phyloP scores from a whole-genome alignment of 2,888 invertebrate species.

The Tanytarsus gracilentus region DNA sequence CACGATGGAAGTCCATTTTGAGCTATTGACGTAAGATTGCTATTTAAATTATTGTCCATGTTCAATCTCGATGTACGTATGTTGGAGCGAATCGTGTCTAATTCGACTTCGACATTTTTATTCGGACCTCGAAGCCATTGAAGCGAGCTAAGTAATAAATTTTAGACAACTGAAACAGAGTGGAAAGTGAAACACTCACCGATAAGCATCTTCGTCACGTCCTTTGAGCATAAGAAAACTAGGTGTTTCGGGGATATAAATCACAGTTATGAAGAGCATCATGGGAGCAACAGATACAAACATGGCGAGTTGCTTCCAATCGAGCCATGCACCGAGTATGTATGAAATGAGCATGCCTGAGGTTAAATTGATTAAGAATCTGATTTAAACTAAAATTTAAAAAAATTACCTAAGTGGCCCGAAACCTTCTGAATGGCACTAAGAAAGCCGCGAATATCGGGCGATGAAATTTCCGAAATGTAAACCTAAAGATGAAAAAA shows the following conservation, averaged over 20 bases:
- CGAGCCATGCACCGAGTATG: conserved; percentile 69
- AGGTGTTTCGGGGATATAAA: conserved; percentile 82
- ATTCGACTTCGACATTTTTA: conserved; percentile 65
- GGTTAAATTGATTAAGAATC: too few relatives aligned
- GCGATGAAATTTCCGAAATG: conserved; percentile 83
- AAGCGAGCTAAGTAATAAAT: conserved; percentile 48
- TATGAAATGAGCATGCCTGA: conserved; percentile 77
- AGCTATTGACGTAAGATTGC: conserved; percentile 38
- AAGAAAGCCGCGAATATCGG: conserved; percentile 75
- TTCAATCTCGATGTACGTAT: conserved; percentile 44
- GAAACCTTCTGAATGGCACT: conserved; percentile 80
- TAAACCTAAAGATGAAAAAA: conserved; percentile 52
- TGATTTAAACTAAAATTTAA: too few relatives aligned
- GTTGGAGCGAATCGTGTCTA: conserved; percentile 61
- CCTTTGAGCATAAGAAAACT: conserved; percentile 71
- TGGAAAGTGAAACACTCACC: conserved; percentile 30
- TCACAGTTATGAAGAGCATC: conserved; percentile 63
- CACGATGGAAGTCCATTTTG: conserved; percentile 45
- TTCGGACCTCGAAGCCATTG: conserved; percentile 75
- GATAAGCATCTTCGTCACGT: conserved; percentile 60
- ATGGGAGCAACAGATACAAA: conserved; percentile 70
- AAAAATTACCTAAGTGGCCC: conserved; percentile 75
- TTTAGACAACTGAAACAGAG: background rate
- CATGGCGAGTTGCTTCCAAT: conserved; percentile 77
- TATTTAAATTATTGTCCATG: conserved; percentile 24